These are phyloP conservation scores for Darevskia nairensis DNA, from an alignment of 2,797 vertebrate species.

Conservation along the genomic window DNA sequence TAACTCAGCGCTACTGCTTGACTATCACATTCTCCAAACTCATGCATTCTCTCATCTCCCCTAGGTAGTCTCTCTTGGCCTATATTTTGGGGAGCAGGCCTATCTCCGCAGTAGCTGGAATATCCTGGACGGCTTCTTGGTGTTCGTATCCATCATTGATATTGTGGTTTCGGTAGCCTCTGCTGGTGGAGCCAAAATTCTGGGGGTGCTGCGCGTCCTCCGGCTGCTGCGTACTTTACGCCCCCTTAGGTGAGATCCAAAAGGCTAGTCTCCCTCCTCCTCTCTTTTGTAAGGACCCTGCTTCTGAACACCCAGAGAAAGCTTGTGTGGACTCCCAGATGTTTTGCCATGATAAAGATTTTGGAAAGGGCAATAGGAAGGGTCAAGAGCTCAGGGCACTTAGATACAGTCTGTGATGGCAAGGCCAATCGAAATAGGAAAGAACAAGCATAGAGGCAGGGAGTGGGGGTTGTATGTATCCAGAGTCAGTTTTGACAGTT, in stretches of 20 bases:
- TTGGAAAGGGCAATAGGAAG: neutral
- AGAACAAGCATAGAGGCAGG: neutral
- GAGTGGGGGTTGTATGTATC: neutral
- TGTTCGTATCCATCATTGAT: slow-evolving; percentile 96
- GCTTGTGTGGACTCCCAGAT: neutral
- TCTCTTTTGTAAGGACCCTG: neutral
- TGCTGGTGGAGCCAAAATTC: slow-evolving; percentile 95
- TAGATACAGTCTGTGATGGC: neutral
- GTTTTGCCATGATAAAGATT: neutral
- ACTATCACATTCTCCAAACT: neutral
- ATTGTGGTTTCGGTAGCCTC: slow-evolving; percentile 95
- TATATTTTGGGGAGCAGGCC: slow-evolving; percentile 93
- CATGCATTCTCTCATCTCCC: slow-evolving; percentile 21
- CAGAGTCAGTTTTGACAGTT: too few relatives aligned
- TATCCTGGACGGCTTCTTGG: slow-evolving; percentile 95
- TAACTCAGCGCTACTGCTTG: neutral
- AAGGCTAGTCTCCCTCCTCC: accelerated
- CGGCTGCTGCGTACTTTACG: slow-evolving; percentile 92
- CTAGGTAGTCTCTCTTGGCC: slow-evolving; percentile 95
- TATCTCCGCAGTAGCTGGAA: slow-evolving; percentile 99
- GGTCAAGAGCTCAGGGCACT: neutral
- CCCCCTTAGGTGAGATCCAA: slow-evolving; percentile 88
- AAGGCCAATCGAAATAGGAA: neutral
- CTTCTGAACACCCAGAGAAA: neutral
- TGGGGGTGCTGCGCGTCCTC: slow-evolving; percentile 94